These are phyloP conservation scores for Drosophila triauraria DNA, from an alignment of 1,140 invertebrate genomes.

Conservation along the genomic window DNA sequence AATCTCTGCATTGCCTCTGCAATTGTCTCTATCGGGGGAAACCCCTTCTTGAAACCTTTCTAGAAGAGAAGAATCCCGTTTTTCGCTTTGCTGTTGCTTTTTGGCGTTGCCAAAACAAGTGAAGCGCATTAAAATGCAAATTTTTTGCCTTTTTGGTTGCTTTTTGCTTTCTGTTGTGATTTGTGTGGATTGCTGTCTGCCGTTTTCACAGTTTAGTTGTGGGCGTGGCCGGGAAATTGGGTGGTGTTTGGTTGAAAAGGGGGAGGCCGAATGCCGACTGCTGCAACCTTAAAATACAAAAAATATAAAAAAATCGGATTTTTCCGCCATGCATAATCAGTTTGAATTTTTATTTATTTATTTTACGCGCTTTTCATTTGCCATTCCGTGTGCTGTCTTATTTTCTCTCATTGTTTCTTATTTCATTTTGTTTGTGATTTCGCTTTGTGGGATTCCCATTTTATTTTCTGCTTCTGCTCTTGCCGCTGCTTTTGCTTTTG, in stretches of 20 bases:
- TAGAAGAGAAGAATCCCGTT: conserved; percentile 11
- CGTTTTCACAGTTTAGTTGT: conserved; percentile 71
- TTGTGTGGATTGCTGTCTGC: conserved; percentile 63
- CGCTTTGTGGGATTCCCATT: conserved; percentile 58
- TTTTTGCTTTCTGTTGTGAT: conserved; percentile 62
- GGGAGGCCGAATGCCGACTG: neutral
- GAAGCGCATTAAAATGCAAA: conserved; percentile 83
- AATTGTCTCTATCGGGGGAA: conserved; percentile 13
- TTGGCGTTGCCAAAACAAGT: conserved; percentile 72
- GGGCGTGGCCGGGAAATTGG: conserved; percentile 63
- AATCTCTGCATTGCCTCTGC: conserved; percentile 22
- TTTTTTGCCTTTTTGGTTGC: conserved; percentile 50
- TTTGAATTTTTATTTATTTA: conserved; percentile 82
- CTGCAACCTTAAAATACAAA: conserved; percentile 47
- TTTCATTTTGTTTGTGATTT: conserved; percentile 56
- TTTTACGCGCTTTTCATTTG: conserved; percentile 82
- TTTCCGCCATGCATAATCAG: conserved; percentile 82
- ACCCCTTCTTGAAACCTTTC: neutral
- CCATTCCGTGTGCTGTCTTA: conserved; percentile 43
- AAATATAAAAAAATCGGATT: conserved; percentile 57
- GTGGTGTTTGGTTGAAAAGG: neutral
- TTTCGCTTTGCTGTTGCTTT: conserved; percentile 25
- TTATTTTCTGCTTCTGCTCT: conserved; percentile 26
- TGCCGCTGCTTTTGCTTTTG: conserved; percentile 5
- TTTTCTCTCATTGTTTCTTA: conserved; percentile 55